Percentiles rank a stretch among this genome's conserved stretches.
Conservation (phyloP, 35 echinoderm and acorn worm genomes). For the Heliocidaris erythrogramma region DNA sequence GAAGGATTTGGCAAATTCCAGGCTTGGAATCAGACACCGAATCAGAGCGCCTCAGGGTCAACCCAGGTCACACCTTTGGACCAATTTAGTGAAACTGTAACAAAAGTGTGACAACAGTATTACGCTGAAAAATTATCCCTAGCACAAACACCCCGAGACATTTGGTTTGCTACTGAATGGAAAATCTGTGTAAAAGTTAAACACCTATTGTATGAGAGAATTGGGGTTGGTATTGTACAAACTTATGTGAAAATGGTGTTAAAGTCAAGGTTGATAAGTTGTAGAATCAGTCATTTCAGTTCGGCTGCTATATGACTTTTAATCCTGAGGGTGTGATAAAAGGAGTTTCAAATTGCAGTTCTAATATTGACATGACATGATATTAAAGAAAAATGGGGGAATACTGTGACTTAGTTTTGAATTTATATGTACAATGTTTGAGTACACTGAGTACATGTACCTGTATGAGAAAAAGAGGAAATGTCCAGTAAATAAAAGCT, state of each 20-base stretch:
- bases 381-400: too few species aligned
- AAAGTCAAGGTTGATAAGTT: neutral
- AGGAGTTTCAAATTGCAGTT: too few species aligned
- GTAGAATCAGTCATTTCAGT: neutral
- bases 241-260: neutral
- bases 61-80: neutral
- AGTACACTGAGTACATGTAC: too few species aligned
- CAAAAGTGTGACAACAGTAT: slow-evolving; percentile 2
- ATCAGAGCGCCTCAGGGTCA: neutral
- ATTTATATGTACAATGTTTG: too few species aligned
- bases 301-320: neutral
- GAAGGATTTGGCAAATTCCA: neutral
- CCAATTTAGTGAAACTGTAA: slow-evolving; percentile 5
- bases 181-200: slow-evolving; percentile 7
- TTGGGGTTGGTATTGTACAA: neutral
- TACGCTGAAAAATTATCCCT: slow-evolving; percentile 6
- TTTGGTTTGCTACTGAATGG: neutral
- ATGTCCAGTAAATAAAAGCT: too few species aligned
- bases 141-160: neutral
- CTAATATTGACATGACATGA: too few species aligned
- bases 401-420: too few species aligned
- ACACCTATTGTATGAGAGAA: neutral
- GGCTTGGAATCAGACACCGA: neutral
- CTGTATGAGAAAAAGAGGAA: too few species aligned
- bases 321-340: too few species aligned